phyloP scores from a whole-genome alignment of 1,140 invertebrate species.

The Phthorimaea operculella region DNA sequence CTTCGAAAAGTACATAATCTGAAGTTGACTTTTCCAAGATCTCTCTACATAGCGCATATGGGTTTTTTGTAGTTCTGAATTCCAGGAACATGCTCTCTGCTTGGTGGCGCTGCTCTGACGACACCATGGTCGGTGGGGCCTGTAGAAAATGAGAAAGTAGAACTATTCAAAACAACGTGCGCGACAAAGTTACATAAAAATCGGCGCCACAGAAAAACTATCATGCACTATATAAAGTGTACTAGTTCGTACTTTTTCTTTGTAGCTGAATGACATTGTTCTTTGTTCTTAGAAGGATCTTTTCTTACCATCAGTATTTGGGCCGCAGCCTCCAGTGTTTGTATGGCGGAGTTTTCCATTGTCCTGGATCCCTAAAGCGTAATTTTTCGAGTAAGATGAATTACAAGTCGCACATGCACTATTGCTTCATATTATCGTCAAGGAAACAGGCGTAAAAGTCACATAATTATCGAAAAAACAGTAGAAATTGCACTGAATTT shows the following conservation, averaged over 20 bases:
- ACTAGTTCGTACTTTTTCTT: no score
- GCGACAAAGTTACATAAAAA: not conserved
- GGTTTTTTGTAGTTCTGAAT: conserved; percentile 84
- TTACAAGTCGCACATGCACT: conserved; percentile 12
- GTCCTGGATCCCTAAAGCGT: not conserved
- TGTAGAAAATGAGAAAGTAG: conserved; percentile 35
- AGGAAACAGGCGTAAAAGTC: conserved; percentile 15
- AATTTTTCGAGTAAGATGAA: conserved; percentile 21
- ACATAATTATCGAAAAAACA: conserved; percentile 20
- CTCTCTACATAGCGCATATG: conserved; percentile 83
- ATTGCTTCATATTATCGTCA: conserved; percentile 6
- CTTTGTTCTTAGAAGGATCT: not conserved
- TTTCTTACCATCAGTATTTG: conserved; percentile 75
- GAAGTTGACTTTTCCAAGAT: conserved; percentile 82
- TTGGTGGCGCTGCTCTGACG: conserved; percentile 78
- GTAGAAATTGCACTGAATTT: conserved; percentile 16
- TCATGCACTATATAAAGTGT: no score
- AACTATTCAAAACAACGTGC: not conserved
- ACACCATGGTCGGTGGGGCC: conserved; percentile 86
- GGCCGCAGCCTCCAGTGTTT: conserved; percentile 75
- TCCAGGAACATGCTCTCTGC: conserved; percentile 84
- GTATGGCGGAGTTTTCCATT: conserved; percentile 55
- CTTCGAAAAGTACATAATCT: conserved; percentile 90
- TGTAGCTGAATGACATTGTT: no score
- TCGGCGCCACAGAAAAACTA: no score